Base-by-base conservation (phyloP, 2,113 vertebrate genomes). In the Gymnorhina tibicen region DNA sequence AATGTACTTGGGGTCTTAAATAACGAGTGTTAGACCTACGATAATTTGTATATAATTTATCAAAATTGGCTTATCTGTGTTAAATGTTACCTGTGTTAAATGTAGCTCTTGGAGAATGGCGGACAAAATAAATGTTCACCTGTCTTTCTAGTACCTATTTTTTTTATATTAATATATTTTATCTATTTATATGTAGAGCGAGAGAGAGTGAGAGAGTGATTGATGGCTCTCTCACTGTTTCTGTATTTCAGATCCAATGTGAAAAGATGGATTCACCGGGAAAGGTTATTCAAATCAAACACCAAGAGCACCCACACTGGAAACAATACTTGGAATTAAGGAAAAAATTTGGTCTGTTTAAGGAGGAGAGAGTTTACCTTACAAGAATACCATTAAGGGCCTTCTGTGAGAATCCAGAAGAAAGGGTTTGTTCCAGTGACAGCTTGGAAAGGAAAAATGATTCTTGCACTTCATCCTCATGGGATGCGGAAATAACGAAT, bases 301-400 rank as follows among this genome's bases (percentile, higher is more conserved):
- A 64, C 58, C 87, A 47, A 78, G 97, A 97, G 49, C 78, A 90
- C 37, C 85, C 81, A 62, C 60, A 63, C 39, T 47, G 89, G 95
- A 97, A 96, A 93, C 94, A 58, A 11, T 92, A 97, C 94, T 80
- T 94, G 95, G 97, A 98, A 91, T 87, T 98, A 85, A 98, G 97
- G 96, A 97, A 89, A 72, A 95, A 79, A 50, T 98, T 98, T 96
- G 97, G 98, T 72, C 94, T 98, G 32, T 94, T 33, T 78, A 98
- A 98, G 91, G 97, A 98, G 73, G 93, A 98, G 82, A 98, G 92
- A 91, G 97, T 98, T 30, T 95, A 81, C 67, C 96, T 98, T 49
- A 98, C 41, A 18, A 98, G 93, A 95, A 94, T 98, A 82, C 97
- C 97, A 64, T 35, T 91, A 69, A 68, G 28, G 24, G 41, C 66